These are phyloP conservation scores for Orycteropus afer DNA, from an alignment of 2,113 vertebrate genomes.

Conservation along the genomic window DNA sequence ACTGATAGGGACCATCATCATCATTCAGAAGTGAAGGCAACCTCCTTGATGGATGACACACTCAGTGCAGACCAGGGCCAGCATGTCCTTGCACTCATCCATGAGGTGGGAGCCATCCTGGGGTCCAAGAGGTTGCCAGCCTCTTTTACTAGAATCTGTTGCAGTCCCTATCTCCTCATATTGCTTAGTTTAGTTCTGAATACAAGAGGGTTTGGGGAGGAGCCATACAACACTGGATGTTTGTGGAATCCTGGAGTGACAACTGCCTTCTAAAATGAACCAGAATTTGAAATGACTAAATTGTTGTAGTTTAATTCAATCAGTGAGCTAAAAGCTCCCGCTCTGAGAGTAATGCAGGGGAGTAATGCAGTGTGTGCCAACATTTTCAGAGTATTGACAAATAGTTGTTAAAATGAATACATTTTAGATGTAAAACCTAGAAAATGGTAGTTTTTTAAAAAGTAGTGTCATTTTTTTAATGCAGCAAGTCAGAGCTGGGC, in stretches of 20 bases:
- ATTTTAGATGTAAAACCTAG: not conserved
- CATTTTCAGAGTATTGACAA: not conserved
- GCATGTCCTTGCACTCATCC: not conserved
- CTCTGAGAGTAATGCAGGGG: not conserved
- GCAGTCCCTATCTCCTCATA: not conserved
- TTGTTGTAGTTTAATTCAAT: not conserved
- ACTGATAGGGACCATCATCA: not conserved
- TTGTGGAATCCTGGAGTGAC: not conserved
- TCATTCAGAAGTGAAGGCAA: not conserved
- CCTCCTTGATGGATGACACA: not conserved
- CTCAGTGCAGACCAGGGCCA: too few species aligned
- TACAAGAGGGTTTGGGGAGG: not conserved
- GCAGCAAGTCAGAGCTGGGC: not conserved
- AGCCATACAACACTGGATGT: not conserved
- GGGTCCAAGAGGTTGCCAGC: not conserved
- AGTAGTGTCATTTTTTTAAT: not conserved
- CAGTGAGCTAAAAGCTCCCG: not conserved
- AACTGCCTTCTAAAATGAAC: not conserved
- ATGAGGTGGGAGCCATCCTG: accelerated
- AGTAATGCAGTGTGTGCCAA: too few species aligned
- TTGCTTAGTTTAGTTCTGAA: not conserved
- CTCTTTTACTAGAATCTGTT: too few species aligned
- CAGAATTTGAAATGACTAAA: not conserved
- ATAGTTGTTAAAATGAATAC: not conserved
- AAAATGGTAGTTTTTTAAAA: not conserved